phyloP scores from a whole-genome alignment of 2,888 invertebrate genomes.

The Belgica antarctica region DNA sequence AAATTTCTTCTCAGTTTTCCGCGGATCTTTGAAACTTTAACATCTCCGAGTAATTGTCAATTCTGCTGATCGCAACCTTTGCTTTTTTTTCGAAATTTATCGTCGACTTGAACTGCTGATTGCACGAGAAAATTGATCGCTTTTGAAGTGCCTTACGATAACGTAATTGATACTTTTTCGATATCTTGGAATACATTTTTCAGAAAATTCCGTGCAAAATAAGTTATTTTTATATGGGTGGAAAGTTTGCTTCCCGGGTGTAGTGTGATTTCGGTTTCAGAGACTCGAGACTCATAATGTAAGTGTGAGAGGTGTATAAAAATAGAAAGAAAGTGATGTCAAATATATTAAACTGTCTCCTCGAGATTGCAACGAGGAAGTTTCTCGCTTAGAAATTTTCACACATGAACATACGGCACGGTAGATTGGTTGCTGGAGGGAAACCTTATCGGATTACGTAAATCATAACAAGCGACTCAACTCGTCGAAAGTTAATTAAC shows the following conservation, averaged over 20 bases:
- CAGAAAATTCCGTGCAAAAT: constrained; percentile 30
- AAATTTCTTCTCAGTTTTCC: constrained; percentile 42
- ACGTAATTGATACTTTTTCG: too few species aligned
- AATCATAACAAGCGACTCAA: too few species aligned
- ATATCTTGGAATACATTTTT: not conserved
- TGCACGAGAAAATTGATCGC: not conserved
- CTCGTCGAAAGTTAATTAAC: too few species aligned
- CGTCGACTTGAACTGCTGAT: not conserved
- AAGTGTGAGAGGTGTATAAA: constrained; percentile 38
- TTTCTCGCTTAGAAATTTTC: constrained; percentile 12
- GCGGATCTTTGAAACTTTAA: constrained; percentile 38
- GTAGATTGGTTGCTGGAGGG: too few species aligned
- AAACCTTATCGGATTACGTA: too few species aligned
- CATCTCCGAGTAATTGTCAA: constrained; percentile 2
- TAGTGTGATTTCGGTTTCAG: constrained; percentile 34
- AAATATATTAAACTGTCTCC: constrained; percentile 39
- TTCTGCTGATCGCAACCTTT: not conserved
- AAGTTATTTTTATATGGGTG: constrained; percentile 43
- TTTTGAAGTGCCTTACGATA: not conserved
- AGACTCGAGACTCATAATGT: constrained; percentile 26
- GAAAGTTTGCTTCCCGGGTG: constrained; percentile 37
- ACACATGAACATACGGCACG: too few species aligned
- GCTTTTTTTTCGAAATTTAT: not conserved
- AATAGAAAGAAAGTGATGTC: constrained; percentile 43
- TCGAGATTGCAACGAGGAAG: constrained; percentile 40